Conservation (phyloP, 2,797 vertebrate genomes). For the Microcaecilia unicolor region DNA sequence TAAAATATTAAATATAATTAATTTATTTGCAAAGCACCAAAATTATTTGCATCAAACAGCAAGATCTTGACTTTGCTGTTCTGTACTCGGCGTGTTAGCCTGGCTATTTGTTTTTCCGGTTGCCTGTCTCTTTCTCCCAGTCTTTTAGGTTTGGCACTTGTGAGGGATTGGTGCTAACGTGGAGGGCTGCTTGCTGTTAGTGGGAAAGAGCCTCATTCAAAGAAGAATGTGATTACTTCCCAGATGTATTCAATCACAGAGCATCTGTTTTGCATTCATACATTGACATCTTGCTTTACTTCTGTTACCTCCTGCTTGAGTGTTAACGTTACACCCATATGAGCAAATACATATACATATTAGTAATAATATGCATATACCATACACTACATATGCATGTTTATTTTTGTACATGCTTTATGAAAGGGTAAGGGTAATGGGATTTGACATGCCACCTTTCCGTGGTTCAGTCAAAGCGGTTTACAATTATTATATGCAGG, state of each 20-base stretch:
- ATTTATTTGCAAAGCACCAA: no score
- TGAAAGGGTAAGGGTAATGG: no score
- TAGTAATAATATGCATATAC: no score
- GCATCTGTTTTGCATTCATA: constrained; percentile 40
- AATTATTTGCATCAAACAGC: no score
- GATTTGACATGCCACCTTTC: no score
- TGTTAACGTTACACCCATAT: constrained; percentile 26
- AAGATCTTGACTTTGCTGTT: no score
- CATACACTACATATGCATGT: no score
- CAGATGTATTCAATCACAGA: constrained; percentile 24
- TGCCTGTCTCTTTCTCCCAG: background rate
- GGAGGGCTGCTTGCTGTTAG: constrained; percentile 10
- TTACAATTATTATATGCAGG: no score
- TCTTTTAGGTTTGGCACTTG: constrained; percentile 4
- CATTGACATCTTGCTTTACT: constrained; percentile 12
- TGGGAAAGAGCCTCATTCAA: background rate
- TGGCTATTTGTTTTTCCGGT: background rate
- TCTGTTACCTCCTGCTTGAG: constrained; percentile 24
- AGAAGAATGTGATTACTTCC: background rate
- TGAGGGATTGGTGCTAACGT: constrained; percentile 5
- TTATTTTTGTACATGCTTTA: no score
- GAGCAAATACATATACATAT: constrained; percentile 1
- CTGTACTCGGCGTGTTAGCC: no score
- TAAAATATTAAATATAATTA: no score
- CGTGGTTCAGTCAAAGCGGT: no score